These are phyloP conservation scores for Ormyrus nitidulus DNA, from an alignment of 2,888 invertebrate genomes.

Conservation along the genomic window DNA sequence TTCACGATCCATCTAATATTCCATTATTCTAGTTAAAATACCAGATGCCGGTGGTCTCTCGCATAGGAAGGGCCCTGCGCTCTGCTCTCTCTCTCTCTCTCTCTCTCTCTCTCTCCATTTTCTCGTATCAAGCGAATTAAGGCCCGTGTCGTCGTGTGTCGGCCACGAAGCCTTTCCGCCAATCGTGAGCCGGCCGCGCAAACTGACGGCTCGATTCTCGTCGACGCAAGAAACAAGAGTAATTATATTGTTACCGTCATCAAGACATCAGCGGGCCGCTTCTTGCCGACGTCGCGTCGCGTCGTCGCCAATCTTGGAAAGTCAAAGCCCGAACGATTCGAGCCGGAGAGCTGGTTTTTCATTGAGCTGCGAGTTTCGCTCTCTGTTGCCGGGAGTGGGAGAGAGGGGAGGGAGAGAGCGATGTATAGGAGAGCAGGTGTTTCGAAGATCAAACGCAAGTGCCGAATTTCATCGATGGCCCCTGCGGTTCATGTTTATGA, in stretches of 20 bases:
- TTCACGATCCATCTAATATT: slow-evolving; percentile 14
- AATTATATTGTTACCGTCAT: slow-evolving; percentile 63
- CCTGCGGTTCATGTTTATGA: too few relatives aligned
- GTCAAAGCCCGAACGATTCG: slow-evolving; percentile 11
- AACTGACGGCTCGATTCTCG: slow-evolving; percentile 10
- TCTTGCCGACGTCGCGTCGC: slow-evolving; percentile 2
- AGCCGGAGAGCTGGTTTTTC: slow-evolving; percentile 18
- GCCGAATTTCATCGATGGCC: too few relatives aligned
- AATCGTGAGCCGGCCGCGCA: slow-evolving; percentile 2
- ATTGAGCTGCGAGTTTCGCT: neutral
- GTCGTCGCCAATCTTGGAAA: neutral
- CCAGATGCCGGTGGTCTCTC: slow-evolving; percentile 28
- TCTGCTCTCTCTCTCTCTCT: neutral
- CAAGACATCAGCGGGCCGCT: slow-evolving; percentile 58
- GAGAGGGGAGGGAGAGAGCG: too few relatives aligned
- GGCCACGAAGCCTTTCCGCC: slow-evolving; percentile 5
- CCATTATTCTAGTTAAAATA: slow-evolving; percentile 35
- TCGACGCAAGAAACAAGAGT: slow-evolving; percentile 52
- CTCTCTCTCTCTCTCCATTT: slow-evolving; percentile 15
- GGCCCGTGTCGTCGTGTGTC: neutral
- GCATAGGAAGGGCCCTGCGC: neutral
- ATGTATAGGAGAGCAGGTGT: too few relatives aligned
- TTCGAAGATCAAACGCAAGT: too few relatives aligned
- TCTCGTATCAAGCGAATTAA: slow-evolving; percentile 38
- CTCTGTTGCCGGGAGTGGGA: too few relatives aligned